Conservation (phyloP, 1,140 invertebrate species). For the Danaus plexippus region DNA sequence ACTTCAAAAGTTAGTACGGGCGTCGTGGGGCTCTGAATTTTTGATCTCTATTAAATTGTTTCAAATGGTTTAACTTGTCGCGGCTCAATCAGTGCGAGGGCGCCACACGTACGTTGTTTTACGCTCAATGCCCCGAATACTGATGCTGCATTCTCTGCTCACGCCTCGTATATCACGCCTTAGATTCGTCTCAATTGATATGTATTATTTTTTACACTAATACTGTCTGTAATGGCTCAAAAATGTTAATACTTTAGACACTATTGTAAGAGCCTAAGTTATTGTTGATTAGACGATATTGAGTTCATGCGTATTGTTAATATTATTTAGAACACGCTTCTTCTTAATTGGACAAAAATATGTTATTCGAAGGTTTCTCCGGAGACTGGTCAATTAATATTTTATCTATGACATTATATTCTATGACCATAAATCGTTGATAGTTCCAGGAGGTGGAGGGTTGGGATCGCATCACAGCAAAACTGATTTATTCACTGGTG, state of each 20-base stretch:
- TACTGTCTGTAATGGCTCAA: too few relatives aligned
- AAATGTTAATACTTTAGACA: too few relatives aligned
- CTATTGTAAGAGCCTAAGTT: too few relatives aligned
- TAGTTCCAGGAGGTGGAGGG: constrained; percentile 42
- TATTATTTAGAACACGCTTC: background rate
- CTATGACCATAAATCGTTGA: constrained; percentile 58
- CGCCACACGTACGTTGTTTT: constrained; percentile 32
- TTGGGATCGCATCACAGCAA: constrained; percentile 46
- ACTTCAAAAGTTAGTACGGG: constrained; percentile 71
- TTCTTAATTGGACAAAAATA: background rate
- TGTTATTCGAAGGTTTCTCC: background rate
- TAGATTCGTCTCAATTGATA: too few relatives aligned
- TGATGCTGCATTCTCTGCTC: constrained; percentile 38
- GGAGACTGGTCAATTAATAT: constrained; percentile 47
- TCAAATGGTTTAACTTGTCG: constrained; percentile 72
- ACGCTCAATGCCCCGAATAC: constrained; percentile 49
- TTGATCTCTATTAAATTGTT: constrained; percentile 73
- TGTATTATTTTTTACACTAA: too few relatives aligned
- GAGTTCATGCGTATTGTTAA: too few relatives aligned
- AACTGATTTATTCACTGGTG: constrained; percentile 73
- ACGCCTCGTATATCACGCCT: constrained; percentile 8
- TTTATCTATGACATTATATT: constrained; percentile 56
- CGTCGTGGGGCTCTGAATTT: constrained; percentile 59
- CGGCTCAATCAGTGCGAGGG: constrained; percentile 66
- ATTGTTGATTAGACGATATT: too few relatives aligned